Base-by-base conservation (phyloP, 2,888 invertebrate genomes). In the Tipula vernalis region DNA sequence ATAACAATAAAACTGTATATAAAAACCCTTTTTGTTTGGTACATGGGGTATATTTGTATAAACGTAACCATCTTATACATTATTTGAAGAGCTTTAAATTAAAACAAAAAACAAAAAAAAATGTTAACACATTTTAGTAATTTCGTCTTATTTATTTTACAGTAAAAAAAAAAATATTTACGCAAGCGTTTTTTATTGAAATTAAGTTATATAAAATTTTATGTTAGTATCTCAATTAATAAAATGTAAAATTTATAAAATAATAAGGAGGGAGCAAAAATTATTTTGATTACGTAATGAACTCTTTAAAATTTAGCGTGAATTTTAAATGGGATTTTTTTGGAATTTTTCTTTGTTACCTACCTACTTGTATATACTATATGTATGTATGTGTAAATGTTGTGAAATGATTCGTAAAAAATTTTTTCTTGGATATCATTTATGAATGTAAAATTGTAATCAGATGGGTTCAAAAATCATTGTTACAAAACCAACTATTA, bases 131-230 rank as follows among this genome's bases (percentile, higher is more conserved):
- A 71, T 71, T 71, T 71, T 28, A 8, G 71, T 71, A 71, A 71
- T 71, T 71, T 71, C 71, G 71, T 71, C 71, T 71, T 71, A 71
- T 71, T 71, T 71, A 71, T 71, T 71, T 71, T 71, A 18, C 71
- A 71, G 71, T 5, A 15, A n/a, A 5, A 15, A 15, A 71, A 71
- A 28, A 71, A 28, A 71, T n/a, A 71, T 15, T 18, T 71, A 71
- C 71, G 71, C 71, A 71, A 71, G 71, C 71, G 6, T 71, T 71
- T 71, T 71, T 71, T 71, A 71, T 71, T 71, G 71, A 71, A 71
- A 71, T 71, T 71, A 71, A 71, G 71, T 71, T 71, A 71, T 71
- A 71, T 71, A 71, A 71, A 71, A 71, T 71, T 71, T 71, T 71
- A 71, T 71, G 71, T 18, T 71, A 71, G 71, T 71, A 71, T 71